phyloP scores from a whole-genome alignment of 2,888 invertebrate species.

The Cactoblastis cactorum region DNA sequence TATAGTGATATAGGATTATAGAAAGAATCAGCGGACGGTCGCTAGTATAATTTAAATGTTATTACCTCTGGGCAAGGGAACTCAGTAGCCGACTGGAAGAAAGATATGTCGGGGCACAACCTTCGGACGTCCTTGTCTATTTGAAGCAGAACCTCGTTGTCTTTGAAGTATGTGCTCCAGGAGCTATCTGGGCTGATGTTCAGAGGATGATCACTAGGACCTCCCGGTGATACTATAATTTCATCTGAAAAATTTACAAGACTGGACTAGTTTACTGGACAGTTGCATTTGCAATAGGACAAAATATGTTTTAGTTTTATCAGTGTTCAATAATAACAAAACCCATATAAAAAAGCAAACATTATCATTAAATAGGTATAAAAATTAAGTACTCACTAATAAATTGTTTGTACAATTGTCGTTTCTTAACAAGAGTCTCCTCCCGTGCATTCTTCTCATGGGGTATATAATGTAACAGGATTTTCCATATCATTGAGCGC shows the following conservation, averaged over 20 bases:
- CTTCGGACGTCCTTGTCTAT: conserved; percentile 98
- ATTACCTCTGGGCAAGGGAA: conserved; percentile 90
- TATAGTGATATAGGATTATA: too few relatives aligned
- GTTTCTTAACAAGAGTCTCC: conserved; percentile 84
- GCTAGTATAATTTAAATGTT: too few relatives aligned
- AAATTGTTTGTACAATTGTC: conserved; percentile 89
- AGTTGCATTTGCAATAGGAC: too few relatives aligned
- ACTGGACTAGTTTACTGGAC: too few relatives aligned
- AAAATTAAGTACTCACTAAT: conserved; percentile 82
- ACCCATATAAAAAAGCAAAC: background rate
- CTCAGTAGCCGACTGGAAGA: conserved; percentile 96
- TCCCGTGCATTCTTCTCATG: conserved; percentile 83
- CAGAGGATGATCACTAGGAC: conserved; percentile 91
- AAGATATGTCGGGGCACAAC: conserved; percentile 96
- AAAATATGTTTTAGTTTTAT: too few relatives aligned
- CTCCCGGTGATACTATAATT: conserved; percentile 91
- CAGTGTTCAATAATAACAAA: too few relatives aligned
- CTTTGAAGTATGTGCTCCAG: conserved; percentile 97
- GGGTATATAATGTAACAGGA: conserved; percentile 92
- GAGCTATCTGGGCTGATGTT: conserved; percentile 97
- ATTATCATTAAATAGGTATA: too few relatives aligned
- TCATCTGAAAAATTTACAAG: conserved; percentile 81
- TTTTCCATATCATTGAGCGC: conserved; percentile 92
- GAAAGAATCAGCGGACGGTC: too few relatives aligned
- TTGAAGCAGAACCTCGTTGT: conserved; percentile 97